Base-by-base conservation (phyloP, 2,888 invertebrate species). In the Cryptophagus acutangulus region DNA sequence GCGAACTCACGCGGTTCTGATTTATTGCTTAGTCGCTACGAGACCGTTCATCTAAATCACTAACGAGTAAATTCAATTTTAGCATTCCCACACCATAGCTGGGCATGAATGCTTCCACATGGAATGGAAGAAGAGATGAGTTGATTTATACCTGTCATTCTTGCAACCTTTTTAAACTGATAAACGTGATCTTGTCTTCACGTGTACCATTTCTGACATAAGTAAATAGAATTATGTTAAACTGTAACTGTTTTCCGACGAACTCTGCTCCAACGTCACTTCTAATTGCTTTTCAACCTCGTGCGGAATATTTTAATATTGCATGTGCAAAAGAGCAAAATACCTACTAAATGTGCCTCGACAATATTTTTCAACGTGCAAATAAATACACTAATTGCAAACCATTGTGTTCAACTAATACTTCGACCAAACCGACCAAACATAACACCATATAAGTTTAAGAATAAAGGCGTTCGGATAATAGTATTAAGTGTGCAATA, bases 21-120 rank as follows among this genome's bases (percentile, higher is more conserved):
- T 66, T 66, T 66, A 66, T 62, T 55, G 52, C 54, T 48, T 25
- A 48, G 44, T 52, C 46, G 41, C 45, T 44, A 48, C 54, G 46
- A 55, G 49, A 51, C 56, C 56, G 59, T 51, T 59, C 63, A 62
- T 63, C 58, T 62, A 63, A 63, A 61, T 61, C 63, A 63, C 62
- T 65, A 63, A 63, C 61, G 61, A 63, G 61, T 58, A 56, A 62
- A 62, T 63, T 64, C 62, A 65, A 64, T 64, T 65, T 63, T 56
- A 61, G 53, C 54, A 62, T 64, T 65, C 63, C 63, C 65, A 61
- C 60, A 58, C 52, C 36, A 36, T 13, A 43, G 29, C 41, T 46
- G 53, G 54, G 54, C 51, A 45, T 42, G 48, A 42, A 50, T 46
- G 48, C 55, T 56, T 55, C 55, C 12, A 15, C 16, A n/a, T 16